phyloP scores from a whole-genome alignment of 2,888 invertebrate genomes.

The Phragmatobia fuliginosa region DNA sequence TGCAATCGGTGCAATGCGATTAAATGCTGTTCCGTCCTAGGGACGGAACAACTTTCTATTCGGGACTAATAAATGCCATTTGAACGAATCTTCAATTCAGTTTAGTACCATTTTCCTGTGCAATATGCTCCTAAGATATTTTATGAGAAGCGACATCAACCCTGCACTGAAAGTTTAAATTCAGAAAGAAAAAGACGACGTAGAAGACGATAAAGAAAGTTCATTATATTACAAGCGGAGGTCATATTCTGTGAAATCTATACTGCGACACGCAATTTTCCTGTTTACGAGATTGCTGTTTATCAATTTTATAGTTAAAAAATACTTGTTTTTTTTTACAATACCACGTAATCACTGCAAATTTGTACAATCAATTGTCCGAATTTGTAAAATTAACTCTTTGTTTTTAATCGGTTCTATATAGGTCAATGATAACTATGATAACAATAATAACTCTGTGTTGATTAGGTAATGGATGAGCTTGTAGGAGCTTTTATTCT shows the following conservation, averaged over 20 bases:
- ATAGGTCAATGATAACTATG: background rate
- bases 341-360: background rate
- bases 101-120: background rate
- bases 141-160: background rate
- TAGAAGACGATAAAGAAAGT: background rate
- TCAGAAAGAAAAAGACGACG: too few species aligned
- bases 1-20: slow-evolving; percentile 62
- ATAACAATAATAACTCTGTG: background rate
- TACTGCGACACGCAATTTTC: background rate
- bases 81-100: background rate
- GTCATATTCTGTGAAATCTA: background rate
- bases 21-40: slow-evolving; percentile 38
- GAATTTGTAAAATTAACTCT: background rate
- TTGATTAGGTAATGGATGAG: background rate
- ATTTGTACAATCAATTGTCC: background rate
- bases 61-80: slow-evolving; percentile 8
- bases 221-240: background rate
- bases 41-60: slow-evolving; percentile 2
- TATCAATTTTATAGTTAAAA: background rate
- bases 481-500: background rate
- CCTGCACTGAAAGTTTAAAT: background rate
- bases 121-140: background rate
- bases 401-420: background rate
- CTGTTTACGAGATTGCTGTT: background rate
- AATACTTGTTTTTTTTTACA: background rate